Evolutionary conservation across 2,888 invertebrate genomes (phyloP), one percentile per base, ranked within the genome.

Genomic region (Drosophila siamana): DNA sequence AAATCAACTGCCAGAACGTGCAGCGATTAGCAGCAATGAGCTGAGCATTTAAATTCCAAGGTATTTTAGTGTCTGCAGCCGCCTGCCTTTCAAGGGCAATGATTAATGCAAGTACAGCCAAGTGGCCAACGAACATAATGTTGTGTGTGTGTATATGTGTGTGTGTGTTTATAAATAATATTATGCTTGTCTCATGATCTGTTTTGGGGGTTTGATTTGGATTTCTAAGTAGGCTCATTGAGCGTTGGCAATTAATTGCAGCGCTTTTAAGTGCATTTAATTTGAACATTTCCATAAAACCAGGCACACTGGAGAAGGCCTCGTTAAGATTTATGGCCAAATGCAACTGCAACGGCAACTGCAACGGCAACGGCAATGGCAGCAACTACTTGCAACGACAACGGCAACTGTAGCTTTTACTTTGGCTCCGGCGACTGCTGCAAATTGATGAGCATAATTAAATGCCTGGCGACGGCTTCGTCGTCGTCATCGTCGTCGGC

Each of bases 381-480:
- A 36, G n/a, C 55, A 38, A 38, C 36, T 7, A 38, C 36, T 38
- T 38, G 36, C 15, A 38, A 33, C 30, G 3, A 7, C 26, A 6
- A 36, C 47, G 19, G 30, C 30, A 36, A 19, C 41, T 5, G 36
- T 52, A 52, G 41, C 54, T 56, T 19, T 44, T 33, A 51, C 43
- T 60, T 50, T 36, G 26, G 43, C 52, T 13, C 40, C 33, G 41
- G 30, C 43, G 43, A 28, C 46, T 50, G 50, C 80, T 72, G 81
- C 78, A 80, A 88, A 88, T 85, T 85, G 84, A 85, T 85, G 84
- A 80, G 88, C 84, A 88, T 85, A 85, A 85, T 85, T 85, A 85
- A 85, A 88, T 84, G 84, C 69, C 74, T 68, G 73, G 77, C 80
- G 79, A 68, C 69, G 79, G 69, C 59, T 56, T 36, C 66, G 57